These are phyloP conservation scores for Orius laevigatus DNA, from an alignment of 1,140 invertebrate genomes.

Conservation along the genomic window DNA sequence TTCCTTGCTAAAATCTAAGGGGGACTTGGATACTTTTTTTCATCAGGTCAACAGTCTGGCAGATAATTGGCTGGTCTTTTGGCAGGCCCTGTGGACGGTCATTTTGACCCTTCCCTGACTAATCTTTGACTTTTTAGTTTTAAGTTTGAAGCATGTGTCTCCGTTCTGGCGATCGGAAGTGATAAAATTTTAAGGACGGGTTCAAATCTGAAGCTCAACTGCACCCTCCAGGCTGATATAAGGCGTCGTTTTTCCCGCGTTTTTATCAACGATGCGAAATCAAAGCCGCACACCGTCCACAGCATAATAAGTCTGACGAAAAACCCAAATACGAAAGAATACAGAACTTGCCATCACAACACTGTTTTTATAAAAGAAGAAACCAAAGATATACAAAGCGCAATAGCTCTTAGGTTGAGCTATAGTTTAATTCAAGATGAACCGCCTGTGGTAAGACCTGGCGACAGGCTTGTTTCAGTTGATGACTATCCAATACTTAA, in stretches of 20 bases:
- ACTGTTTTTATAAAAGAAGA: conserved; percentile 69
- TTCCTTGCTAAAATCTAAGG: too few relatives aligned
- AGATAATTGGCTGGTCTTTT: too few relatives aligned
- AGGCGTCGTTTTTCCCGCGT: conserved; percentile 60
- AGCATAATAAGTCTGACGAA: conserved; percentile 22
- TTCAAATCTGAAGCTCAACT: conserved; percentile 39
- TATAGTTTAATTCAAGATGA: conserved; percentile 61
- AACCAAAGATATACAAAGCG: conserved; percentile 67
- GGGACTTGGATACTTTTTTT: too few relatives aligned
- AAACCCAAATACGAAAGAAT: conserved; percentile 18
- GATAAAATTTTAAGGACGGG: neutral
- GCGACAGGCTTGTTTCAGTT: conserved; percentile 46
- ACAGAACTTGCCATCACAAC: conserved; percentile 41
- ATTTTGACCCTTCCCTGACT: too few relatives aligned
- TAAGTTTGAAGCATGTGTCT: conserved; percentile 72
- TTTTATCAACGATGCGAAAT: conserved; percentile 10
- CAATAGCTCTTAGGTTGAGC: conserved; percentile 68
- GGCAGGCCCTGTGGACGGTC: too few relatives aligned
- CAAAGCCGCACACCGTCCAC: conserved; percentile 26
- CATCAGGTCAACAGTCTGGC: too few relatives aligned
- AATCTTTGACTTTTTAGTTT: too few relatives aligned
- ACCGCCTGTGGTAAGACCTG: conserved; percentile 34
- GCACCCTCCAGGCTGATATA: conserved; percentile 70
- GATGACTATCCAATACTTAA: conserved; percentile 75
- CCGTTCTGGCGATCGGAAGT: conserved; percentile 28